phyloP scores from a whole-genome alignment of 2,888 invertebrate genomes.

The Cetonia aurata region DNA sequence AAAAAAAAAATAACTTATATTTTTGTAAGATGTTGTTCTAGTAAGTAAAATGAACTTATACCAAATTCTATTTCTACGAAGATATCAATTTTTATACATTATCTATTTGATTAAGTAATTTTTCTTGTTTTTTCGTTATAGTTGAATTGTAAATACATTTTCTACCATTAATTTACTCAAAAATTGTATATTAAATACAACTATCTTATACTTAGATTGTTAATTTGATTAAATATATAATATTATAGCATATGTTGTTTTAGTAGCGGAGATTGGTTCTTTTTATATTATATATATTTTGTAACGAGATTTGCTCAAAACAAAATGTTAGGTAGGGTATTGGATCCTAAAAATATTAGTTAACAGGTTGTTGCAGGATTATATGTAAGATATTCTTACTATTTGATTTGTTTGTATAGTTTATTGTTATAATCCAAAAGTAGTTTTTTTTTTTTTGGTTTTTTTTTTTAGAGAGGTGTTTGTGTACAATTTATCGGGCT shows the following conservation, averaged over 20 bases:
- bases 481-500: slow-evolving; percentile 22
- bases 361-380: slow-evolving; percentile 47
- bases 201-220: slow-evolving; percentile 32
- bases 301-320: slow-evolving; percentile 50
- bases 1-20: too few relatives aligned
- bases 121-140: background rate
- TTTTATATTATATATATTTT: slow-evolving; percentile 45
- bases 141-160: slow-evolving; percentile 26
- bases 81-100: too few relatives aligned
- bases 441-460: slow-evolving; percentile 3
- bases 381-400: slow-evolving; percentile 52
- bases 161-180: slow-evolving; percentile 32
- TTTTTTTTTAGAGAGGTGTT: slow-evolving; percentile 30
- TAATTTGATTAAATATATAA: slow-evolving; percentile 39
- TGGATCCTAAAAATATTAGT: slow-evolving; percentile 29
- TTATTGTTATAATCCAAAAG: slow-evolving; percentile 16
- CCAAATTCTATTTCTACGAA: too few relatives aligned
- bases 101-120: background rate
- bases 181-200: slow-evolving; percentile 16
- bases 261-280: slow-evolving; percentile 45
- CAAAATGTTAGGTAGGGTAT: slow-evolving; percentile 46
- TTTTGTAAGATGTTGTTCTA: too few relatives aligned
- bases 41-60: too few relatives aligned
- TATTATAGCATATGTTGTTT: slow-evolving; percentile 40
- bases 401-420: slow-evolving; percentile 34